Percentiles rank a stretch among this genome's conserved stretches.
Evolutionary conservation across 1,140 invertebrate species (phyloP).

Genomic region (Eumaeus atala): DNA sequence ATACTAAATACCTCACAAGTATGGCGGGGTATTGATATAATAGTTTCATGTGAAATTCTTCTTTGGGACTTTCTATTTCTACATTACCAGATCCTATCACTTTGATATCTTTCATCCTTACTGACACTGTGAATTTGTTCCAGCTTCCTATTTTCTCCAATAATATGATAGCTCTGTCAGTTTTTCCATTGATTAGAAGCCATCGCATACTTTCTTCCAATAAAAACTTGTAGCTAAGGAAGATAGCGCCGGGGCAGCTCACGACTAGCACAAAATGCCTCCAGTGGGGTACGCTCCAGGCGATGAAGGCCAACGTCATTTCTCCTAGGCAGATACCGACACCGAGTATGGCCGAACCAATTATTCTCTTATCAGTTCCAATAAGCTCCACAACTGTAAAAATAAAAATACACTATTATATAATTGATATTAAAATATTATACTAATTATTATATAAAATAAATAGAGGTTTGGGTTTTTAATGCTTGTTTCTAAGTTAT

Average conservation of each 20-base stretch:
- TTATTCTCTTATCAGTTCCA: conserved; percentile 23
- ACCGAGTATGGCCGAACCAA: conserved; percentile 20
- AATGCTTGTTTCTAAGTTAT: too few relatives aligned
- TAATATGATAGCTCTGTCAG: neutral
- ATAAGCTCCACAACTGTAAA: conserved; percentile 25
- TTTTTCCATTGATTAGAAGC: conserved; percentile 4
- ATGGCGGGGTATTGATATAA: neutral
- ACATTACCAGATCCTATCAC: neutral
- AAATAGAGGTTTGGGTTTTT: too few relatives aligned
- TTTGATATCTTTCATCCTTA: neutral
- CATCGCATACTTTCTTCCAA: neutral
- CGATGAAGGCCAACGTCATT: conserved; percentile 18
- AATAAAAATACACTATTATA: too few relatives aligned
- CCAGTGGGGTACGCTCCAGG: conserved; percentile 13
- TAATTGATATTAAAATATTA: neutral
- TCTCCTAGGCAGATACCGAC: conserved; percentile 21
- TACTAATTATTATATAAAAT: too few relatives aligned
- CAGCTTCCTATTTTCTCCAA: neutral
- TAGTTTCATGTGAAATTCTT: neutral
- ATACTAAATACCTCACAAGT: neutral
- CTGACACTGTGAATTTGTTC: neutral
- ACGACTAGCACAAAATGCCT: conserved; percentile 16
- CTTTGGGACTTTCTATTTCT: neutral
- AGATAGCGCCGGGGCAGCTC: conserved; percentile 15
- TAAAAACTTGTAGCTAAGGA: neutral